phyloP scores from a whole-genome alignment of 2,113 vertebrate species.

The Illadopsis cleaveri region DNA sequence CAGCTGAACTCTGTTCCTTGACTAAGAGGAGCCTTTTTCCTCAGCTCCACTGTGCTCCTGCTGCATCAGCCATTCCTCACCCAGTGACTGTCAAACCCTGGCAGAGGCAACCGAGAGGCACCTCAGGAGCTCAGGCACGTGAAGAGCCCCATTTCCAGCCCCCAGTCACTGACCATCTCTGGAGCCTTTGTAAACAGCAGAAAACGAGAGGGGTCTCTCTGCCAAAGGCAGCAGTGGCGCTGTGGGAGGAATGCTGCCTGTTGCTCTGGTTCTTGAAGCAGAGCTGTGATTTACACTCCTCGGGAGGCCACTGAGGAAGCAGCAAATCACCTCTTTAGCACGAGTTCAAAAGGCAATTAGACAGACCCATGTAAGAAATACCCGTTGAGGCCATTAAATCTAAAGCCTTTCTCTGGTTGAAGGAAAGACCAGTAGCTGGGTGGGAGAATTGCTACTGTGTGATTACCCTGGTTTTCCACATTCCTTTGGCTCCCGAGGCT shows the following conservation, averaged over 20 bases:
- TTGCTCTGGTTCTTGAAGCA: background rate
- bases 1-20: background rate
- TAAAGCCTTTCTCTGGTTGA: background rate
- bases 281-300: background rate
- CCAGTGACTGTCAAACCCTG: background rate
- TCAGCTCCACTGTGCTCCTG: background rate
- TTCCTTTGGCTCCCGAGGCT: background rate
- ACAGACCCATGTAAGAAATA: background rate
- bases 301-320: background rate
- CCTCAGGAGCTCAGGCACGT: fast-evolving
- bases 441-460: background rate
- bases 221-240: background rate
- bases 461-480: background rate
- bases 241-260: background rate
- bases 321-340: conserved; percentile 6
- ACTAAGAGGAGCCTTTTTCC: background rate
- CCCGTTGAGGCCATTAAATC: background rate
- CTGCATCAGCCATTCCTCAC: background rate
- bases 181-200: background rate
- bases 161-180: background rate
- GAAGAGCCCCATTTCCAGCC: background rate
- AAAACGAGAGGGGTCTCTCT: background rate
- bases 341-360: background rate
- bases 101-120: background rate
- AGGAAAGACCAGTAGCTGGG: background rate